Percentiles rank a stretch among this genome's conserved stretches.
Conservation (phyloP, 2,113 vertebrate genomes). For the Xenopus tropicalis region UCB_Xtro_10.0 CM004450.2:96600501-96601000, state of each 20-base stretch:
- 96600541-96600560: neutral
- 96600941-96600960: neutral
- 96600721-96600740: neutral
- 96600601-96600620: neutral
- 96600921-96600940: neutral
- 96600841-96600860: slow-evolving; percentile 65
- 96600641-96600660: neutral
- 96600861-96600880: neutral
- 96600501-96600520: slow-evolving; percentile 87
- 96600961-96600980: too few species aligned
- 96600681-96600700: neutral
- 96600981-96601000: neutral
- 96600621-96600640: neutral
- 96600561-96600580: neutral
- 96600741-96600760: neutral
- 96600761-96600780: slow-evolving; percentile 42
- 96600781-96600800: slow-evolving; percentile 52
- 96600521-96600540: slow-evolving; percentile 31
- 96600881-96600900: neutral
- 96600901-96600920: neutral
- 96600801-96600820: slow-evolving; percentile 51
- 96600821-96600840: slow-evolving; percentile 58
- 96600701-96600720: neutral
- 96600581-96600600: neutral
- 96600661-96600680: neutral